Percentiles rank a stretch among this genome's conserved stretches.
These are phyloP conservation scores for Burhinus oedicnemus DNA, from an alignment of 2,113 vertebrate species.

Conservation along the genomic window DNA sequence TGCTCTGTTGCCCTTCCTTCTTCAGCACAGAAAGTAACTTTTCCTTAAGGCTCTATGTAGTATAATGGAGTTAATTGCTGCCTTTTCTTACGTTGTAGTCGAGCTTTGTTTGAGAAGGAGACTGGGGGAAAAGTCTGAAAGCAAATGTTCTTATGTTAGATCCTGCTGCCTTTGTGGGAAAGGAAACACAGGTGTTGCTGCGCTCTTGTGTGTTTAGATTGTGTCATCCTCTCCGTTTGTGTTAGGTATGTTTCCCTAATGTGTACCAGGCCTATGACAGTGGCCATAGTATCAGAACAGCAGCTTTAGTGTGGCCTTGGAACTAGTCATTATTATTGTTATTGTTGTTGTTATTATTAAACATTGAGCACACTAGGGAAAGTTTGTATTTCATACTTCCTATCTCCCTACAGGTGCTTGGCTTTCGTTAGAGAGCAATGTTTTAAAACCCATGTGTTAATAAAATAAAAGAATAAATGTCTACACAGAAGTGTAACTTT, in stretches of 20 bases:
- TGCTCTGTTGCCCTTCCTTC: background rate
- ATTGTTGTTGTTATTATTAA: background rate
- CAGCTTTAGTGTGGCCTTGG: background rate
- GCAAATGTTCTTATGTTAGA: background rate
- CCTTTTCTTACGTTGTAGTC: background rate
- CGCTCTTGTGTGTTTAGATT: background rate
- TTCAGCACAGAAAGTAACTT: background rate
- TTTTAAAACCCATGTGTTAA: background rate
- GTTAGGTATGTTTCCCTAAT: background rate
- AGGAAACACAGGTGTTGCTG: background rate
- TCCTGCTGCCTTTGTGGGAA: background rate
- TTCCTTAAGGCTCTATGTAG: background rate
- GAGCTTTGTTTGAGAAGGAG: background rate
- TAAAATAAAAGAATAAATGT: conserved; percentile 6
- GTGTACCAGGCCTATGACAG: background rate
- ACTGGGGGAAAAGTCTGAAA: background rate
- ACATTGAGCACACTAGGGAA: background rate
- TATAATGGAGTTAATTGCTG: background rate
- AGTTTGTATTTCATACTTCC: background rate
- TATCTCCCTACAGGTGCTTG: background rate
- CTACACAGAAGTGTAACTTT: background rate
- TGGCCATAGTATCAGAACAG: background rate
- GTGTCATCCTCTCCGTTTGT: background rate
- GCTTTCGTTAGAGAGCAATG: background rate
- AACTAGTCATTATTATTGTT: background rate